phyloP scores from a whole-genome alignment of 37 sponge, comb jelly and placozoan species.

The Oopsacas minuta region DNA sequence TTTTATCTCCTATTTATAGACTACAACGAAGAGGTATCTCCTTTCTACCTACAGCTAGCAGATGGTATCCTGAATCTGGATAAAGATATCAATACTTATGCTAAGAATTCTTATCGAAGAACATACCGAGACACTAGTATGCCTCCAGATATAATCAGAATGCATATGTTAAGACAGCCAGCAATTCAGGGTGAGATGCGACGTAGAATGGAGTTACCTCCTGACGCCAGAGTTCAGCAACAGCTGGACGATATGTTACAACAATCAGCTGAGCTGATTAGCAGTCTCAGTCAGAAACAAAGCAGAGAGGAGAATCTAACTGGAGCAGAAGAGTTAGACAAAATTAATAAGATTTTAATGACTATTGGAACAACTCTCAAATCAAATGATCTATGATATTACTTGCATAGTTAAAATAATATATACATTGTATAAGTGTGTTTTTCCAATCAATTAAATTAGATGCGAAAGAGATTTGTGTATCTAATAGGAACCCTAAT shows the following conservation, averaged over 20 bases:
- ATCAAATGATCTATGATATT: neutral
- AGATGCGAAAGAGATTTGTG: neutral
- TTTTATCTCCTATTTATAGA: neutral
- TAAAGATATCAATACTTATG: neutral
- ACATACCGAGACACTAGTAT: neutral
- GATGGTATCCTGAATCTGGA: neutral
- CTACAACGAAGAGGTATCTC: neutral
- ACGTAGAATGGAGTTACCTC: neutral
- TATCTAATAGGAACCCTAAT: neutral
- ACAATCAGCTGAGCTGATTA: neutral
- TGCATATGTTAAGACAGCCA: neutral
- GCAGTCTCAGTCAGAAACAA: neutral
- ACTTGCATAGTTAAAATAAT: neutral
- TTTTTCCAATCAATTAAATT: no score
- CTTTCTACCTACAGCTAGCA: neutral
- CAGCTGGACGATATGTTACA: constrained; percentile 5
- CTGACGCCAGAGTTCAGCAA: neutral
- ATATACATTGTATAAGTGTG: neutral
- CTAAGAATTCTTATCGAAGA: no score
- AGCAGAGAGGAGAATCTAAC: neutral
- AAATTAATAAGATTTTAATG: neutral
- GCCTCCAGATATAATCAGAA: neutral
- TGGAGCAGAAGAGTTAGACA: neutral
- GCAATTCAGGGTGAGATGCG: neutral
- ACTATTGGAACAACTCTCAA: neutral